Conservation (phyloP, 2,113 vertebrate genomes). For the Zapus hudsonius region DNA sequence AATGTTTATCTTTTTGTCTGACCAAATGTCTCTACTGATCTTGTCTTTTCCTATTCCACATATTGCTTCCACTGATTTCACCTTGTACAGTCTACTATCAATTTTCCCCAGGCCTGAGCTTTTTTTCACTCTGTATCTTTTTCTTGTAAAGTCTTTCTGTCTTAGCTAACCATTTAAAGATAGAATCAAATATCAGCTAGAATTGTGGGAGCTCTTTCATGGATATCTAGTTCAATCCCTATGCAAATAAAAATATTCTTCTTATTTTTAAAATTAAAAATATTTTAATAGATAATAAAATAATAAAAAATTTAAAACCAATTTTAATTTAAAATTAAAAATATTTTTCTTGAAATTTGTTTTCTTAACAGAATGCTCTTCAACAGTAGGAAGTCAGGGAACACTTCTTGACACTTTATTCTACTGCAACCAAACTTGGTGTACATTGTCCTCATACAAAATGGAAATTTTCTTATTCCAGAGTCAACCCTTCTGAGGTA, state of each 20-base stretch:
- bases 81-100: background rate
- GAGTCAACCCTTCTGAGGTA: background rate
- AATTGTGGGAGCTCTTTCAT: background rate
- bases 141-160: constrained; percentile 14
- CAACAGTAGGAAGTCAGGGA: background rate
- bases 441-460: background rate
- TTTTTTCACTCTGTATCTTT: background rate
- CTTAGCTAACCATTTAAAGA: background rate
- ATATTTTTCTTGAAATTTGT: background rate
- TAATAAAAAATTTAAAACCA: no score
- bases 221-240: background rate
- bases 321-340: no score
- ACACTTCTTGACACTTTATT: background rate
- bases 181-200: background rate
- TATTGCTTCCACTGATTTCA: background rate
- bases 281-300: no score
- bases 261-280: no score
- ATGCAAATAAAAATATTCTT: background rate
- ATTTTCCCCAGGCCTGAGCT: background rate
- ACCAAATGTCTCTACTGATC: background rate
- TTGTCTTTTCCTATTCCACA: background rate
- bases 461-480: background rate
- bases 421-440: background rate
- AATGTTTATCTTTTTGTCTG: background rate
- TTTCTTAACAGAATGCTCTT: background rate